Evolutionary conservation across 2,888 invertebrate genomes (phyloP), one percentile per base, ranked within the genome.

Genomic region (Eucera pruinosa): DNA sequence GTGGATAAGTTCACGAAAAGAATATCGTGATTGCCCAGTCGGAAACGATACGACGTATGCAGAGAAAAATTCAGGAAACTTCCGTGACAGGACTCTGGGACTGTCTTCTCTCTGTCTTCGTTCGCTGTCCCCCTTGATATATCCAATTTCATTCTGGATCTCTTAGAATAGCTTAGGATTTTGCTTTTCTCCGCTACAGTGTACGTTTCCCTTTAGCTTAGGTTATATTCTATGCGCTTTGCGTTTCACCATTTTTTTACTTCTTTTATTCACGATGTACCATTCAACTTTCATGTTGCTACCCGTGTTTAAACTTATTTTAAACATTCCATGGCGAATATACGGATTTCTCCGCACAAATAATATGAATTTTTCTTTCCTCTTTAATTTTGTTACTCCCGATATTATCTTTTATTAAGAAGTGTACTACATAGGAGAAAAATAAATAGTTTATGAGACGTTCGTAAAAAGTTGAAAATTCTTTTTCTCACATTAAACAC

Each of bases 131-230:
- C 54, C 47, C 68, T 75, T 75, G 76, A 78, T 68, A 75, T 75
- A 78, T 76, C 71, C 77, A 75, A 65, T 72, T 76, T 77, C 70
- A 72, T 70, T 60, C 68, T 68, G 58, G 62, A 74, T 77, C 41
- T 68, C 64, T 20, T 67, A 68, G 71, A 77, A 75, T 68, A 47
- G 75, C 75, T 77, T 75, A 74, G 77, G 67, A 74, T 74, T 74
- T 52, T 68, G 67, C 77, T 68, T 68, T 50, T 47, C 50, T 36
- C 71, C 62, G 58, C n/a, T 11, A 20, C 47, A n/a, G 52, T 57
- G 61, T 80, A 75, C 67, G 65, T 75, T 75, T 61, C 65, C 43
- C 55, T 68, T 57, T 60, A 57, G 62, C 61, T 70, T 78, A 68
- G 48, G 39, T 61, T 76, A 64, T 64, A 62, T 78, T 70, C 74